phyloP scores from a whole-genome alignment of 2,113 vertebrate genomes.

The Hyaena hyaena region DNA sequence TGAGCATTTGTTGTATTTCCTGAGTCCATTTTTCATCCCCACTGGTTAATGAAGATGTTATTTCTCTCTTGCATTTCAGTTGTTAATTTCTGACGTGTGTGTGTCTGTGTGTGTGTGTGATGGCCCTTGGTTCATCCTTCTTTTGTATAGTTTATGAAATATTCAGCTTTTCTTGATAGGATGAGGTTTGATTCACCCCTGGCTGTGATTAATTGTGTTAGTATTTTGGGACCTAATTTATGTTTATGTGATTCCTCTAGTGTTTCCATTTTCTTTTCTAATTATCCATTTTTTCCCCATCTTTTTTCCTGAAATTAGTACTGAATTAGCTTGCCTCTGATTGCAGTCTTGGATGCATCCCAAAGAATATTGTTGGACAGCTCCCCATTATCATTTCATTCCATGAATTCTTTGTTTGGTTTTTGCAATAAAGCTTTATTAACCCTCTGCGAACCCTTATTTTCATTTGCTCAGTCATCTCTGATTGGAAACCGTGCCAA shows the following conservation, averaged over 20 bases:
- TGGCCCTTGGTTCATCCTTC: conserved; percentile 24
- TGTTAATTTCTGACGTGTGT: conserved; percentile 76
- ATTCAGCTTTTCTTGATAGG: conserved; percentile 65
- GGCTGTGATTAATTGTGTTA: conserved; percentile 75
- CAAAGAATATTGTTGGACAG: conserved; percentile 80
- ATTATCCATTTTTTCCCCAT: conserved; percentile 73
- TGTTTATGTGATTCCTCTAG: conserved; percentile 78
- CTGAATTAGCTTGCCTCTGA: conserved; percentile 80
- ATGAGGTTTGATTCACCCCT: conserved; percentile 73
- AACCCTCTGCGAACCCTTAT: conserved; percentile 72
- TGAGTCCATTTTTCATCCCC: conserved; percentile 68
- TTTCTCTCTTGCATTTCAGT: conserved; percentile 67
- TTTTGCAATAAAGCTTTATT: conserved; percentile 80
- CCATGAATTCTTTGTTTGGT: conserved; percentile 78
- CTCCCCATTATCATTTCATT: conserved; percentile 78
- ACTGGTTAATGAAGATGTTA: conserved; percentile 75
- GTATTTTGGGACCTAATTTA: conserved; percentile 79
- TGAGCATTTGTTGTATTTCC: conserved; percentile 61
- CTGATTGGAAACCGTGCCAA: neutral
- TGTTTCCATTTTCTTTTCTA: conserved; percentile 81
- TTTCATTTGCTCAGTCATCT: conserved; percentile 65
- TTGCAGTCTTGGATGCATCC: conserved; percentile 80
- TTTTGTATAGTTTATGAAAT: conserved; percentile 66
- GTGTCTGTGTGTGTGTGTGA: neutral
- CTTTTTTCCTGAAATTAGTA: conserved; percentile 75